These are phyloP conservation scores for Cyprinodon variegatus DNA, from an alignment of 2,113 vertebrate species.

Conservation along the genomic window DNA sequence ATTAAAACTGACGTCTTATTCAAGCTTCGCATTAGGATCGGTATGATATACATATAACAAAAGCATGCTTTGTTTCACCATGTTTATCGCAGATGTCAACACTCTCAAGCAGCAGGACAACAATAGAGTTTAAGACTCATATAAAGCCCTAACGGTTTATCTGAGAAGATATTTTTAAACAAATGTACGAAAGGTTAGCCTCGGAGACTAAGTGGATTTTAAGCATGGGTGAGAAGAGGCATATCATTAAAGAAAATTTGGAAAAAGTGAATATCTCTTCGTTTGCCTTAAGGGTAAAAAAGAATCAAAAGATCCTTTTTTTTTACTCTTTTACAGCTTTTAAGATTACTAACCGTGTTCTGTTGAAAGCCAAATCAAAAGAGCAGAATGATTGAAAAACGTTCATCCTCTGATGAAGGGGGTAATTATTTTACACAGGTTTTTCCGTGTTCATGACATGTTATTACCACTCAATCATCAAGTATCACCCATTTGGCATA, in stretches of 20 bases:
- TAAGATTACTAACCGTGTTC: neutral
- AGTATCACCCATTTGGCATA: slow-evolving; percentile 36
- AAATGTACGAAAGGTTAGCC: neutral
- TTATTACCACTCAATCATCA: slow-evolving; percentile 23
- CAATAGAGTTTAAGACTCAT: neutral
- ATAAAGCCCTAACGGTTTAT: neutral
- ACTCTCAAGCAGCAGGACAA: neutral
- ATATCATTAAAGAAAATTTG: neutral
- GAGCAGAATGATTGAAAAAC: neutral
- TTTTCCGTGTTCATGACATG: slow-evolving; percentile 20
- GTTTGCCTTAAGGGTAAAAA: neutral
- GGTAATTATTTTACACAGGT: slow-evolving; percentile 21
- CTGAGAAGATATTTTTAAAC: neutral
- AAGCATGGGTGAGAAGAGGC: neutral
- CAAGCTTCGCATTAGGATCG: neutral
- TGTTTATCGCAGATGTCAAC: neutral
- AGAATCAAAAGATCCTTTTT: too few species aligned
- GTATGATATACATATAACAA: neutral
- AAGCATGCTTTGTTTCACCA: neutral
- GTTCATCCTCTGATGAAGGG: neutral
- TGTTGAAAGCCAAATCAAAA: neutral
- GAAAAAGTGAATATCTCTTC: neutral
- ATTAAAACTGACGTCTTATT: neutral
- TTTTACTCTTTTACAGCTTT: neutral
- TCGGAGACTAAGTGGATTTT: neutral